A percentile compares a stretch with the other conserved stretches of the same genome.
phyloP scores from a whole-genome alignment of 2,113 vertebrate species.

The Danio rerio region GRCz12tu NC_133183.1:26449001-26449500 shows the following conservation, averaged over 20 bases:
- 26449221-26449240: background rate
- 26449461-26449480: too few species aligned
- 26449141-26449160: background rate
- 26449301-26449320: constrained; percentile 34
- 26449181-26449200: too few species aligned
- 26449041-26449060: background rate
- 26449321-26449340: constrained; percentile 34
- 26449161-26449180: too few species aligned
- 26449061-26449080: too few species aligned
- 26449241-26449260: too few species aligned
- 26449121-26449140: constrained; percentile 58
- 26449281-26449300: constrained; percentile 42
- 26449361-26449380: too few species aligned
- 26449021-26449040: background rate
- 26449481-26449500: too few species aligned
- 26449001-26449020: background rate
- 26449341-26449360: background rate
- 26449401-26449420: too few species aligned
- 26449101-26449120: constrained; percentile 45
- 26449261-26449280: background rate
- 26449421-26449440: too few species aligned
- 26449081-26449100: constrained; percentile 57
- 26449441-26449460: too few species aligned
- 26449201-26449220: constrained; percentile 18
- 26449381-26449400: too few species aligned